Evolutionary conservation across 2,888 invertebrate species (phyloP), one percentile per base, ranked within the genome.

Genomic region (Drosophila helvetica): DNA sequence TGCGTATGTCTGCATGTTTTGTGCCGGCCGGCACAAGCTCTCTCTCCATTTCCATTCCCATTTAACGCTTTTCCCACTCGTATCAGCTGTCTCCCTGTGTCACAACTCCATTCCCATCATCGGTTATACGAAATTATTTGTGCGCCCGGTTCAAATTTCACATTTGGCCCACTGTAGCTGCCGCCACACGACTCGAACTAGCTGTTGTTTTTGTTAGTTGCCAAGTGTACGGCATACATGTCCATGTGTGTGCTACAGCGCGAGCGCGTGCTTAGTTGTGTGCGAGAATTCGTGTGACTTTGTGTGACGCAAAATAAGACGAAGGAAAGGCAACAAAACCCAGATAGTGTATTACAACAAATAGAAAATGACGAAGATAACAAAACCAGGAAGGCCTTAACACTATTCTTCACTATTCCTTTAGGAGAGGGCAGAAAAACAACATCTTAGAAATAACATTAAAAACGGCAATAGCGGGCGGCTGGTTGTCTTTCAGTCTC

Each of bases 381-480:
- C 27, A 33, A 18, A 33, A 18, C n/a, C 22, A 8, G 42, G 19
- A 42, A 22, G 48, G 25, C 15, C n/a, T n/a, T 17, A 43, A 38
- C n/a, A 15, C 1, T 38, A 15, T 38, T 30, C 55, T 75, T 78
- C 63, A 57, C 64, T 55, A 38, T 38, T 38, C 6, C 38, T 38
- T n/a, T n/a, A 38, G 6, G n/a, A n/a, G 38, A n/a, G 38, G n/a
- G 27, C 8, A 8, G 8, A 27, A 27, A 27, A 27, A 27, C 8
- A 7, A 8, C 27, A 27, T 27, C 27, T 27, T 27, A 27, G 7
- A 38, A 33, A 33, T 33, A 33, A 5, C 22, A 52, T 10, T 30
- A 51, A 56, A 67, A 77, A 80, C 72, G 69, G 58, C 57, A 78
- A 74, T 61, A 61, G 51, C 66, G 66, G 48, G 63, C 60, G 60